phyloP scores from a whole-genome alignment of 2,797 vertebrate species.

The Parotocinclus haroldoi region DNA sequence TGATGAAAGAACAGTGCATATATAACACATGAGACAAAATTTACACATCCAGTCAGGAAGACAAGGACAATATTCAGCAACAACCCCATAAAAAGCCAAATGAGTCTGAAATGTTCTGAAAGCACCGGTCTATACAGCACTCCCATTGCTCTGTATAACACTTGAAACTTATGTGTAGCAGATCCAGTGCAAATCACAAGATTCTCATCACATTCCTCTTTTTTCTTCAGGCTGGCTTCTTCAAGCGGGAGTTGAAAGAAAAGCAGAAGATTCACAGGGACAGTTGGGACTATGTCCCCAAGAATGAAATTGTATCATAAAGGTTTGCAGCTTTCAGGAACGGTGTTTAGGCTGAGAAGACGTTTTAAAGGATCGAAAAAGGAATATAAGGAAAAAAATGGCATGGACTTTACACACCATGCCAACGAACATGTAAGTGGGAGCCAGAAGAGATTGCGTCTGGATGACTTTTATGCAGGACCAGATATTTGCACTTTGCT shows the following conservation, averaged over 20 bases:
- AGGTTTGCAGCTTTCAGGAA: not conserved
- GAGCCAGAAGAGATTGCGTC: constrained; percentile 2
- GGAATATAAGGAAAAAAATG: constrained; percentile 11
- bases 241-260: constrained; percentile 78
- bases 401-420: constrained; percentile 4
- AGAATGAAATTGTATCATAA: constrained; percentile 61
- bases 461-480: not conserved
- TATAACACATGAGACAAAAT: no score
- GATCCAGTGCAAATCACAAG: no score
- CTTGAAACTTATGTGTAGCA: no score
- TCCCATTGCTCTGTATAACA: no score
- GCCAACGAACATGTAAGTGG: constrained; percentile 11
- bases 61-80: no score
- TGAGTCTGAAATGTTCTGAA: no score
- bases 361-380: not conserved
- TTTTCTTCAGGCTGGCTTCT: constrained; percentile 83
- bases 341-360: not conserved
- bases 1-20: no score
- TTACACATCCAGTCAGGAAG: no score
- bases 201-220: not conserved
- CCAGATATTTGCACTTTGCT: constrained; percentile 27
- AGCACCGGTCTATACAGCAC: no score
- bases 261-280: constrained; percentile 66
- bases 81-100: no score
- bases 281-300: constrained; percentile 88